These are phyloP conservation scores for Cathartes aura DNA, from an alignment of 2,113 vertebrate genomes.

Conservation along the genomic window DNA sequence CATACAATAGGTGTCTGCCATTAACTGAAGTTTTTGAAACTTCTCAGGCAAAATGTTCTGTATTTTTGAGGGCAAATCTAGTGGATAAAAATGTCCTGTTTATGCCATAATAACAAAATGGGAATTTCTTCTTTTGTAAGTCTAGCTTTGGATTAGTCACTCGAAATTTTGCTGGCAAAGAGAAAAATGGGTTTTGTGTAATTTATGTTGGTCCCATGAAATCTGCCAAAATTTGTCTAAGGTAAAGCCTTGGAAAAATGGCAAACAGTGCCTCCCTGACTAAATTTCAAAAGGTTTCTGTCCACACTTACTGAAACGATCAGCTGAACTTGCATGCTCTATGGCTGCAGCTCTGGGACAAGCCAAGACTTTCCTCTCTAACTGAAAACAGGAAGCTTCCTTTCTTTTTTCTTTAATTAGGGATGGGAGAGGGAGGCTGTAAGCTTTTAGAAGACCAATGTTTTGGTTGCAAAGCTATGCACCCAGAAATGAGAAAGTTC, in stretches of 20 bases:
- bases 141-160: background rate
- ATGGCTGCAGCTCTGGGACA: background rate
- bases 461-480: background rate
- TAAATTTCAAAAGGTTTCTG: background rate
- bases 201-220: background rate
- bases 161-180: background rate
- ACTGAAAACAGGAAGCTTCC: background rate
- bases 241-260: background rate
- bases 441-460: background rate
- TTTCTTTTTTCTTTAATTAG: background rate
- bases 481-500: background rate
- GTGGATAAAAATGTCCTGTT: background rate
- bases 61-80: background rate
- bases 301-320: background rate
- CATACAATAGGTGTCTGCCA: background rate
- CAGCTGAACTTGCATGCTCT: background rate
- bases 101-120: background rate
- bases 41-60: background rate
- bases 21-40: background rate
- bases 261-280: background rate
- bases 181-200: background rate
- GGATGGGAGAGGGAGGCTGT: background rate
- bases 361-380: background rate
- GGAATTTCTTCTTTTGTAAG: background rate
- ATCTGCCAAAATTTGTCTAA: background rate